Evolutionary conservation across 2,797 vertebrate species (phyloP).

Genomic region (Macrochelys suwanniensis): DNA sequence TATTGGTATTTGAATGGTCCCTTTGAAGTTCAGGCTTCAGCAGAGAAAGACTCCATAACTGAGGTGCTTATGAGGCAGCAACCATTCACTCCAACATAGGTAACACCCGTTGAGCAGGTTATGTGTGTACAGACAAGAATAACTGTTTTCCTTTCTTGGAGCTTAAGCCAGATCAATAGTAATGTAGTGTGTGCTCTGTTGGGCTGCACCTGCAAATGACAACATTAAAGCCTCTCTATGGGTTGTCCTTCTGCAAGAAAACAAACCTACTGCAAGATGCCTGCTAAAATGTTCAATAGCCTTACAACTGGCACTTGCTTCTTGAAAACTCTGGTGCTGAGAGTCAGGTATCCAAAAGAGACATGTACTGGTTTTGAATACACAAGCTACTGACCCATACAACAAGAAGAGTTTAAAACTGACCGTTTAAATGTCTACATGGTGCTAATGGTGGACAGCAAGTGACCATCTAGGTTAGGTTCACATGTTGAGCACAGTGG

Average conservation of each 20-base stretch:
- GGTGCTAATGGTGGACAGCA: background rate
- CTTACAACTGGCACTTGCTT: background rate
- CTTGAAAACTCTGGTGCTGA: background rate
- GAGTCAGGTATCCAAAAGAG: background rate
- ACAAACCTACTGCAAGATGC: background rate
- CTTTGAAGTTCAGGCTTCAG: background rate
- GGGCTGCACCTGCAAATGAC: background rate
- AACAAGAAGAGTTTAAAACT: background rate
- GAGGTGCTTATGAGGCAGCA: background rate
- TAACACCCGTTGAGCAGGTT: background rate
- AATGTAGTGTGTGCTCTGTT: background rate
- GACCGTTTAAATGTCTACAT: background rate
- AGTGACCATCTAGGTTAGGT: background rate
- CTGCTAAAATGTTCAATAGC: background rate
- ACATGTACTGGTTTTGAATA: background rate
- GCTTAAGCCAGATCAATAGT: background rate
- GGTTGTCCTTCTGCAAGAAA: background rate
- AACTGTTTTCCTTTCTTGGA: background rate
- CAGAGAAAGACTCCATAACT: background rate
- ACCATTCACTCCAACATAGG: background rate
- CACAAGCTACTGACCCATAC: background rate
- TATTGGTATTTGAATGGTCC: background rate
- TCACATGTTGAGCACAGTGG: background rate
- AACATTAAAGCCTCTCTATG: background rate
- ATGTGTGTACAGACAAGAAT: background rate